These are phyloP conservation scores for Euura lappo DNA, from an alignment of 1,140 invertebrate genomes.

Conservation along the genomic window DNA sequence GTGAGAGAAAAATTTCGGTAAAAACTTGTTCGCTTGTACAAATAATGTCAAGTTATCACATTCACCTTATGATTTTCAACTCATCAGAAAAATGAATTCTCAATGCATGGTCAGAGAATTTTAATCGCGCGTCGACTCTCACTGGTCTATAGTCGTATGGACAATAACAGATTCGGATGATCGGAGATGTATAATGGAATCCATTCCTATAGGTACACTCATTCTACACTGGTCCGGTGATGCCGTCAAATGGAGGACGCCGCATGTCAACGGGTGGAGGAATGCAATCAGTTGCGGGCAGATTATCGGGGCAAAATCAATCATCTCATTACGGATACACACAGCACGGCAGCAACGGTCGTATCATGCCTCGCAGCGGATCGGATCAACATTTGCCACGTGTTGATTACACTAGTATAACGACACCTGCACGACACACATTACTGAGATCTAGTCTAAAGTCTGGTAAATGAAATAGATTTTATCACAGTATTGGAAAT, in stretches of 20 bases:
- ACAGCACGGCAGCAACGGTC: slow-evolving; percentile 58
- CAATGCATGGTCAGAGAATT: background rate
- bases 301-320: slow-evolving; percentile 56
- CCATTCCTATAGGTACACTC: slow-evolving; percentile 69
- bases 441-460: slow-evolving; percentile 78
- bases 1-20: too few relatives aligned
- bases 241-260: slow-evolving; percentile 59
- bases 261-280: slow-evolving; percentile 65
- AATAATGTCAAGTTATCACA: too few relatives aligned
- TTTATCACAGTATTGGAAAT: too few relatives aligned
- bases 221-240: slow-evolving; percentile 72
- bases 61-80: too few relatives aligned
- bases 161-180: background rate
- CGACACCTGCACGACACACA: slow-evolving; percentile 74
- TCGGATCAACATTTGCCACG: slow-evolving; percentile 85
- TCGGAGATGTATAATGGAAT: background rate
- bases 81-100: too few relatives aligned
- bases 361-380: slow-evolving; percentile 79
- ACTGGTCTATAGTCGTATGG: background rate
- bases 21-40: too few relatives aligned
- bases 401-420: slow-evolving; percentile 77
- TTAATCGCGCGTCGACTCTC: background rate
- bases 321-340: slow-evolving; percentile 60
- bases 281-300: slow-evolving; percentile 54
- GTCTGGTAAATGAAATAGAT: slow-evolving; percentile 56